Evolutionary conservation across 1,140 invertebrate species (phyloP), one percentile per base, ranked within the genome.

Genomic region (Aphaenogaster ashmeadi): DNA sequence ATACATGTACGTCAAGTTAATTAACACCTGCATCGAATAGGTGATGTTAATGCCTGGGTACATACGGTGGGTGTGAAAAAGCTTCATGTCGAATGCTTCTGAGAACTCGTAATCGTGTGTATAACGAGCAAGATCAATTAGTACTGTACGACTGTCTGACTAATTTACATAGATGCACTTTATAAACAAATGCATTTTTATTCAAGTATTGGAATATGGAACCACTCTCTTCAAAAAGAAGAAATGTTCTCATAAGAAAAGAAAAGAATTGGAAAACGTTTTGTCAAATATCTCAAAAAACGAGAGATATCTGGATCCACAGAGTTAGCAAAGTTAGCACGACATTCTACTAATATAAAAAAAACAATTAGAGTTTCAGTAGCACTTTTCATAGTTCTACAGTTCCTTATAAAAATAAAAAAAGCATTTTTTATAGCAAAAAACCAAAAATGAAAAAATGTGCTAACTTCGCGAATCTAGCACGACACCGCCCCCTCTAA

Each of bases 91-190:
- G 5, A 56, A 72, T 74, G 21, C 54, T 58, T 71, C 52, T 60
- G 27, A 74, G 54, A 84, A 60, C 21, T 21, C 41, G 6, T 50
- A 74, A 69, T 81, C 15, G 9, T n/a, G n/a, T n/a, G n/a, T 21
- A 21, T 56, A 81, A 69, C 50, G 18, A 69, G 50, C 64, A n/a
- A 27, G 21, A 54, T 54, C 21, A 81, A 71, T 81, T 71, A 81
- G 38, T 44, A 18, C 9, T 13, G 58, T n/a, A 15, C n/a, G 13
- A 80, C 15, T 64, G 36, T 80, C 67, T 52, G 60, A 64, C 13
- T 79, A 21, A 21, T 54, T 58, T 21, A 3, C 11, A 18, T 11
- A 38, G 8, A 38, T 38, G 6, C 3, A 64, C 6, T 44, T 33
- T 60, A 60, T 60, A 33, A 77, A 44, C 13, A 56, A 58, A 3